Evolutionary conservation across 2,113 vertebrate genomes (phyloP), one percentile per base, ranked within the genome.

Genomic region (Otocyon megalotis): DNA sequence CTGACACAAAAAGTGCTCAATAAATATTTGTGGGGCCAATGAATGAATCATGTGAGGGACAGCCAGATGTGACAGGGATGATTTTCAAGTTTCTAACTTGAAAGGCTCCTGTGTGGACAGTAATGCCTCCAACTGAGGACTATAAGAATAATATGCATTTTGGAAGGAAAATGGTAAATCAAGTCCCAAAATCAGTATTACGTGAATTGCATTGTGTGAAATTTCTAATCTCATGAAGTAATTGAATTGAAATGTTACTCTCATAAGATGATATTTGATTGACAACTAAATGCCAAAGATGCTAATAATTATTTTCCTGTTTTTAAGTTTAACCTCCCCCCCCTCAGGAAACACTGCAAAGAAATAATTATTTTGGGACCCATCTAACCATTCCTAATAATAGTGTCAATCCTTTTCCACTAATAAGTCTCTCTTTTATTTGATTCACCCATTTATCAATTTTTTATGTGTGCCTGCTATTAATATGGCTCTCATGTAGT

Each of bases 221-320:
- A n/a, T 71, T 97, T 96, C 14, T 95, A 71, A 63, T 93, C 14
- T 12, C 71, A 13, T 80, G 30, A 83, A 53, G 37, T 74, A 35
- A 58, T 30, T 60, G 30, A 67, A 26, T 60, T 95, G 58, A 93
- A 92, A 79, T 79, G 13, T 92, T 90, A 77, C 9, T 26, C 22
- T 43, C 30, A 13, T 54, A 82, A 62, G 67, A 63, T 81, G 67
- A n/a, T 65, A 83, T 26, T 82, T 63, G 48, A 93, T 56, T 87
- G 65, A 72, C 16, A 71, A 10, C 43, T 84, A 88, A 88, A 54
- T 71, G 26, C 19, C 50, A 58, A 76, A 92, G 58, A 74, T 95
- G 3, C 14, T 30, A 65, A 63, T 88, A 71, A 32, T 93, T 87
- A 22, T 80, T 94, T 80, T 93, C 9, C 30, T 88, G 22, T 84